Evolutionary conservation across 1,140 invertebrate species (phyloP), one percentile per base, ranked within the genome.

Genomic region (Kradibia gibbosae): DNA sequence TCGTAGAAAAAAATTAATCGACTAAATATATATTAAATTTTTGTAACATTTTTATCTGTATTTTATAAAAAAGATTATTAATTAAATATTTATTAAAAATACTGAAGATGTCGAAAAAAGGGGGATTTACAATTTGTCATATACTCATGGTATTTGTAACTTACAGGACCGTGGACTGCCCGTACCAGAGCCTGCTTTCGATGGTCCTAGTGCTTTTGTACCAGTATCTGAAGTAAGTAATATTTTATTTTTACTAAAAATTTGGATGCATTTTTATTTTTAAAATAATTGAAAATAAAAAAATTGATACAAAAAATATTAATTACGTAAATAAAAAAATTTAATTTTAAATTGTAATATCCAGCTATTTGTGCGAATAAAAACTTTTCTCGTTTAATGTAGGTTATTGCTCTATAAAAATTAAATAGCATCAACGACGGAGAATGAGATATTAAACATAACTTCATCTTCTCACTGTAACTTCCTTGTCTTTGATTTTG

Each of bases 151-250:
- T 62, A 20, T 15, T 34, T 15, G 81, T 85, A 84, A 84, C 48
- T 92, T 92, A 20, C 88, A 93, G 93, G 92, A 92, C 81, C 90
- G 92, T 86, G 93, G 92, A 86, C 88, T 93, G 82, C 91, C 92
- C 83, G 90, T 93, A 81, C 93, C 93, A 50, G 89, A 91, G 81
- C 89, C 92, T 79, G 89, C 91, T 73, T 92, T 91, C 83, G 89
- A 91, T 83, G 93, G 93, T 88, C 93, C 93, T 22, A 93, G 92
- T 87, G 91, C 89, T 82, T 93, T 92, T 87, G 92, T 93, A 72
- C 92, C 92, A 67, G 88, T 90, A 25, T 88, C 91, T 22, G 92
- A 93, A 92, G 93, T 93, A 87, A 93, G 93, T 92, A 75, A 84
- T 79, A 74, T 39, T 42, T 57, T 34, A n/a, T 39, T 60, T 80